phyloP scores from a whole-genome alignment of 2,888 invertebrate genomes.

The Amblyjoppa fuscipennis region DNA sequence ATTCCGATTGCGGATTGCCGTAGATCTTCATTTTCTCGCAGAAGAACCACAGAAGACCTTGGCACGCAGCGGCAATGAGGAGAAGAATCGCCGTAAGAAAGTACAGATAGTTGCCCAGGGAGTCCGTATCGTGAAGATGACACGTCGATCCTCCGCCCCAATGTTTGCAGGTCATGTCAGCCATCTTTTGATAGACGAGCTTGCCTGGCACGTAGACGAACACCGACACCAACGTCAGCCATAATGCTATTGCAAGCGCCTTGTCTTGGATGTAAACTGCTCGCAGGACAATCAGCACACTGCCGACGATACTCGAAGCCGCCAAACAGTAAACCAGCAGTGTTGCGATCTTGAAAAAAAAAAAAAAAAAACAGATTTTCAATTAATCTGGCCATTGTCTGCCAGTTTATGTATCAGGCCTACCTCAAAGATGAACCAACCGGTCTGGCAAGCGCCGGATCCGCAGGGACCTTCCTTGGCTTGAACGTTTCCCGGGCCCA shows the following conservation, averaged over 20 bases:
- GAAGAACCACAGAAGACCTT: constrained; percentile 85
- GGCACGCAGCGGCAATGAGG: constrained; percentile 84
- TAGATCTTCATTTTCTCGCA: constrained; percentile 84
- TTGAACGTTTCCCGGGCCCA: constrained; percentile 72
- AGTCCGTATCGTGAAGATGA: constrained; percentile 85
- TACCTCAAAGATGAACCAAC: constrained; percentile 86
- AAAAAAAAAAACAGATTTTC: not conserved
- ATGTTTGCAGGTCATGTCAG: constrained; percentile 85
- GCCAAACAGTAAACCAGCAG: constrained; percentile 83
- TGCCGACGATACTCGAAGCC: constrained; percentile 85
- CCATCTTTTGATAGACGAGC: constrained; percentile 87
- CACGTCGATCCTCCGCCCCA: constrained; percentile 85
- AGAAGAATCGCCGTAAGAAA: constrained; percentile 85
- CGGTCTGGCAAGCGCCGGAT: constrained; percentile 85
- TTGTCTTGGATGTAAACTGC: constrained; percentile 88
- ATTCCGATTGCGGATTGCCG: constrained; percentile 65
- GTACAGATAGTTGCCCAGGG: constrained; percentile 86
- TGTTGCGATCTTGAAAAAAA: constrained; percentile 82
- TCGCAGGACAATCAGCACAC: constrained; percentile 86
- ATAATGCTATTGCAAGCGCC: constrained; percentile 87
- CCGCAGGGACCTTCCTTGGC: constrained; percentile 88
- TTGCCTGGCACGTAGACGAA: constrained; percentile 89
- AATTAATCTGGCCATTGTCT: not conserved
- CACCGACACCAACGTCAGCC: constrained; percentile 86
- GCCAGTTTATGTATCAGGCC: constrained; percentile 6